Base-by-base conservation (phyloP, 1,140 invertebrate genomes). In the Aphaenogaster floridana region DNA sequence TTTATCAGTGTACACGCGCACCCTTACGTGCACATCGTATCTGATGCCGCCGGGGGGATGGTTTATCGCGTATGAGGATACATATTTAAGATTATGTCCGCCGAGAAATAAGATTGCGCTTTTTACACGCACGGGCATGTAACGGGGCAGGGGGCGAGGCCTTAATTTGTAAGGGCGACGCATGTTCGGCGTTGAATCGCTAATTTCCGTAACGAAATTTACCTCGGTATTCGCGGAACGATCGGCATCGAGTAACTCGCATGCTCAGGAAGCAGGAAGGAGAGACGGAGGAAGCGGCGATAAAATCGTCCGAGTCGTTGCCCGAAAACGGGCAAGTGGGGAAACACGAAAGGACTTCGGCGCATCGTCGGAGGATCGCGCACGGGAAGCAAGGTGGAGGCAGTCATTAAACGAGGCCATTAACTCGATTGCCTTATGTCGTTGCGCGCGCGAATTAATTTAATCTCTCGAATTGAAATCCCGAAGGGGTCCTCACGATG, bases 261-360 rank as follows among this genome's bases (percentile, higher is more conserved):
- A 83, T 72, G 86, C 86, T 88, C 90, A 90, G 90, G 86, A 91
- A 91, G 90, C 69, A 89, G 88, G 90, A 91, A 93, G 92, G 81
- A 86, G 90, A 93, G 87, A 92, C 90, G 88, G n/a, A 91, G 90
- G 93, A 93, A 89, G 87, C 84, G 88, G 77, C 63, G 93, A 93
- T 93, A 93, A 93, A 92, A 93, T 93, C 90, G 84, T 90, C 71
- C 66, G 77, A 79, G 92, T 93, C 93, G 93, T 93, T 93, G 92
- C 77, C 91, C 92, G 91, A 93, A 94, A 94, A 92, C 89, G 81
- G 88, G 39, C 86, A 80, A 69, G 86, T 77, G 89, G 69, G 90
- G 90, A 87, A 88, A 76, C 88, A 91, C 83, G 89, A 90, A 89
- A 89, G 66, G 86, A 84, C 74, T 83, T 86, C 7, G 72, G 54